phyloP scores from a whole-genome alignment of 1,140 invertebrate species.

The Cotesia glomerata region DNA sequence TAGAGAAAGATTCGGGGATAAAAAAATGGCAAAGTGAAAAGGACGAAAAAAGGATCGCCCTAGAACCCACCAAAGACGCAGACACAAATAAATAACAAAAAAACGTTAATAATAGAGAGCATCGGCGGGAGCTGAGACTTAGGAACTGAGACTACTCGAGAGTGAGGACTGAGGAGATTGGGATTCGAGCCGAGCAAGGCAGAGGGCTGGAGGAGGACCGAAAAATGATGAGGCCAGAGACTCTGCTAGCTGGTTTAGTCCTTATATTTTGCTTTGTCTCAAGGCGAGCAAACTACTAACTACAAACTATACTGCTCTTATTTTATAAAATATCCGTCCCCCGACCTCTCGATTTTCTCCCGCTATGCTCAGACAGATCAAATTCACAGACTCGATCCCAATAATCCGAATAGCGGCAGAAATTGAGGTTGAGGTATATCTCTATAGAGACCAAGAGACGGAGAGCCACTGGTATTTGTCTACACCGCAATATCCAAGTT shows the following conservation, averaged over 20 bases:
- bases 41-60: neutral
- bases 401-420: too few relatives aligned
- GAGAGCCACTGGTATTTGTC: too few relatives aligned
- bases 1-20: neutral
- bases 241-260: neutral
- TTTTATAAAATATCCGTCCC: conserved; percentile 10
- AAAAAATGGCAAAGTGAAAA: neutral
- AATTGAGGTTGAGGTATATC: too few relatives aligned
- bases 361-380: neutral
- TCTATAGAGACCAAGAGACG: too few relatives aligned
- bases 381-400: neutral
- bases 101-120: conserved; percentile 59
- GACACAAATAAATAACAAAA: conserved; percentile 65
- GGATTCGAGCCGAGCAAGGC: too few relatives aligned
- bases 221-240: conserved; percentile 35
- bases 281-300: conserved; percentile 49
- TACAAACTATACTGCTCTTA: conserved; percentile 17
- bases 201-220: conserved; percentile 30
- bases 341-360: neutral
- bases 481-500: too few relatives aligned
- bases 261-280: conserved; percentile 49
- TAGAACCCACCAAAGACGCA: conserved; percentile 36
- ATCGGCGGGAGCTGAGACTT: conserved; percentile 2
- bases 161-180: too few relatives aligned
- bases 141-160: conserved; percentile 4